Percentiles rank a stretch among this genome's conserved stretches.
Conservation (phyloP, 2,888 invertebrate species). For the Ctena decussata region DNA sequence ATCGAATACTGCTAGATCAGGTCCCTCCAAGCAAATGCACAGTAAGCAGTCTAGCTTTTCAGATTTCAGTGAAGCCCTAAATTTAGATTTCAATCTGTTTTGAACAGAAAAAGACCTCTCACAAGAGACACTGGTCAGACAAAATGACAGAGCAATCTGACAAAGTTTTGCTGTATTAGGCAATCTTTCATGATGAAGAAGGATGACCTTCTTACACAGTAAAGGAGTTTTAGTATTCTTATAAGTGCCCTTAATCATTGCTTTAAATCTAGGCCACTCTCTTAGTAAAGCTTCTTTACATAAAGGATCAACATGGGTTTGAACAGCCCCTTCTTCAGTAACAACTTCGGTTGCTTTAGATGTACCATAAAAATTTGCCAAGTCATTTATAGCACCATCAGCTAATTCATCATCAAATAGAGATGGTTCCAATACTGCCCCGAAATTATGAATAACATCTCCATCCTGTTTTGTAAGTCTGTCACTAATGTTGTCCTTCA, state of each 20-base stretch:
- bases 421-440: not conserved
- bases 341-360: not conserved
- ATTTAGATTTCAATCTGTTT: not conserved
- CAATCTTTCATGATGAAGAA: not conserved
- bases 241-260: not conserved
- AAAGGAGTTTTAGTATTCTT: not conserved
- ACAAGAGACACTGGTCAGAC: conserved; percentile 11
- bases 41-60: not conserved
- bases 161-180: not conserved
- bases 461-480: conserved; percentile 3
- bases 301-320: not conserved
- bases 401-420: not conserved
- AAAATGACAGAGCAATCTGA: not conserved
- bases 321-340: not conserved
- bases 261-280: not conserved
- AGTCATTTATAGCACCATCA: not conserved
- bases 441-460: not conserved
- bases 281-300: not conserved
- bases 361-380: not conserved
- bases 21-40: not conserved
- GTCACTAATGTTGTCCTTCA: not conserved
- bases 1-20: not conserved
- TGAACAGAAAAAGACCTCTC: not conserved
- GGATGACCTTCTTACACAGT: not conserved
- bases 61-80: not conserved